Base-by-base conservation (phyloP, 1,140 invertebrate genomes). In the Leptonema lineaticorne region DNA sequence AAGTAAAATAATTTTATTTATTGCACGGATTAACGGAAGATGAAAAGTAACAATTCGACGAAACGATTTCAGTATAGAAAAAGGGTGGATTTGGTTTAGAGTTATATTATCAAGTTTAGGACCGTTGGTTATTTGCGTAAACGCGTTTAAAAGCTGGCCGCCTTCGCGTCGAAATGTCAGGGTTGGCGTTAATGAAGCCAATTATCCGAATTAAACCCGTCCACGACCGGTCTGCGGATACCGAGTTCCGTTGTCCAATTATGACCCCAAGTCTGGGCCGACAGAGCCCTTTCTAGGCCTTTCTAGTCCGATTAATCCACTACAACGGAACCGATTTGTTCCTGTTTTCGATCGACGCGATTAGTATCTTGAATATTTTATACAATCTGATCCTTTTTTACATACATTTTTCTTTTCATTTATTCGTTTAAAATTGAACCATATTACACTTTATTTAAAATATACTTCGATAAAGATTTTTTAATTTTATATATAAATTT, bases 81-180 rank as follows among this genome's bases (percentile, higher is more conserved):
- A n/a, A n/a, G n/a, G n/a, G n/a, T n/a, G n/a, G n/a, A n/a, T n/a
- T n/a, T n/a, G n/a, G n/a, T n/a, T n/a, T n/a, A n/a, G n/a, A n/a
- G n/a, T n/a, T n/a, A n/a, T n/a, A n/a, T n/a, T 67, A 71, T 68
- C 59, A 71, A 67, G 64, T 71, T n/a, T 71, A 71, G 58, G 46
- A 50, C 48, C 58, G 63, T 18, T 63, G 58, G 69, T 58, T 67
- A 70, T 71, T 67, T 71, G 65, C 48, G 58, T 71, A 68, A 68
- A 71, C 68, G 69, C 64, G 69, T 71, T 71, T 71, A 71, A 71
- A 71, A 71, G 65, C 69, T 62, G 46, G 68, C 65, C 37, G 48
- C 27, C 56, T 20, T 48, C 56, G 63, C n/a, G n/a, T 30, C 58
- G 68, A 53, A 41, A 60, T 60, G 48, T 33, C 63, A 62, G 69